Conservation (phyloP, 2,888 invertebrate species). For the Drosophila glabriapex region DNA sequence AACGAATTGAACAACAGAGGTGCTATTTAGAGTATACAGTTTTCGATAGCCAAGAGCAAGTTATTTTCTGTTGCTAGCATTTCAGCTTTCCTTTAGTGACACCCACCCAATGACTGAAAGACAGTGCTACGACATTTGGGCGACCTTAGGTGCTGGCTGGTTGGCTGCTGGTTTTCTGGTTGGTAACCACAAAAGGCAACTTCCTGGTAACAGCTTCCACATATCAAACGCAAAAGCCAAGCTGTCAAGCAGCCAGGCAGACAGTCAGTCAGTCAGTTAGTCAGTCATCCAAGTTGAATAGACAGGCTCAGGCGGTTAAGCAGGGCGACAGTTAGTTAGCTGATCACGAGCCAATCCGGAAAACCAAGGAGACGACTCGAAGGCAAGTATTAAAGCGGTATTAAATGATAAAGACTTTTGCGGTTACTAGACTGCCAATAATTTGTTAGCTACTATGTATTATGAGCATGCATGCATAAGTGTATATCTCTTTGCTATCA, state of each 20-base stretch:
- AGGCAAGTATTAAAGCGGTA: slow-evolving; percentile 43
- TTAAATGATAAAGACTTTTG: slow-evolving; percentile 70
- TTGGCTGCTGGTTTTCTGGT: slow-evolving; percentile 19
- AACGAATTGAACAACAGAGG: neutral
- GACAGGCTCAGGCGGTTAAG: slow-evolving; percentile 20
- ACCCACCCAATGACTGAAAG: slow-evolving; percentile 19
- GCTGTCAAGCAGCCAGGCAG: slow-evolving; percentile 35
- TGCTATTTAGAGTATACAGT: neutral
- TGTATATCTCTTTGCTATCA: slow-evolving; percentile 42
- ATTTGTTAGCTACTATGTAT: slow-evolving; percentile 62
- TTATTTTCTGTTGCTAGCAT: neutral
- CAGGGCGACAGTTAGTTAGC: slow-evolving; percentile 34
- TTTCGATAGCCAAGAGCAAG: neutral
- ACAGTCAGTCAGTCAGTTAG: slow-evolving; percentile 34
- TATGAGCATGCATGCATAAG: slow-evolving; percentile 47
- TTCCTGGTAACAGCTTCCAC: slow-evolving; percentile 63
- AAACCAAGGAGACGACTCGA: slow-evolving; percentile 50
- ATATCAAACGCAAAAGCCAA: slow-evolving; percentile 60
- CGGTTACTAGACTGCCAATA: slow-evolving; percentile 75
- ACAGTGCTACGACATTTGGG: slow-evolving; percentile 49
- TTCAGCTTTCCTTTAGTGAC: slow-evolving; percentile 24
- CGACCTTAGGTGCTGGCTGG: slow-evolving; percentile 64
- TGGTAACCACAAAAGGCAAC: slow-evolving; percentile 50
- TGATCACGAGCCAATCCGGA: slow-evolving; percentile 74
- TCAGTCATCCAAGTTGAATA: slow-evolving; percentile 37